Percentiles rank a stretch among this genome's conserved stretches.
These are phyloP conservation scores for Eudasyphora cyanicolor DNA, from an alignment of 2,888 invertebrate genomes.

Conservation along the genomic window DNA sequence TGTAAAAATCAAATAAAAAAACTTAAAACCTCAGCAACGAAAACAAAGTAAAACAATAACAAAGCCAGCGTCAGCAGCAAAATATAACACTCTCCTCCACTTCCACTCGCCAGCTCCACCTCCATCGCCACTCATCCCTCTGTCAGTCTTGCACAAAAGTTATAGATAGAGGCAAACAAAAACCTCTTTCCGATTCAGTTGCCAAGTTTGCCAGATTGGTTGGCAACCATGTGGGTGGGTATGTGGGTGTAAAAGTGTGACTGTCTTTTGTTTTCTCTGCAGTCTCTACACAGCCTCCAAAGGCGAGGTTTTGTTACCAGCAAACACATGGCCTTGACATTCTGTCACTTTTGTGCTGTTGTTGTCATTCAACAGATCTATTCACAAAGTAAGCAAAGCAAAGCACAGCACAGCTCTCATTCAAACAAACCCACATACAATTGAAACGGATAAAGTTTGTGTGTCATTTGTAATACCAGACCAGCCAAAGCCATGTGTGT, in stretches of 20 bases:
- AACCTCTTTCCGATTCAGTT: background rate
- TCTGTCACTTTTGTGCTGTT: conserved; percentile 36
- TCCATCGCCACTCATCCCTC: no score
- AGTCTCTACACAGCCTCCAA: no score
- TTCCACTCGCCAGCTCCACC: no score
- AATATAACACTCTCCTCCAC: conserved; percentile 34
- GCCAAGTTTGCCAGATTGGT: background rate
- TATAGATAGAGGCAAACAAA: background rate
- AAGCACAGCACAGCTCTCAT: no score
- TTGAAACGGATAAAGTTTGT: background rate
- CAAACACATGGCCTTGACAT: conserved; percentile 53
- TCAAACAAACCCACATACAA: background rate
- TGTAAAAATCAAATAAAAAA: conserved; percentile 31
- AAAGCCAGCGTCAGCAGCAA: background rate
- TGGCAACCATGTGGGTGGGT: background rate
- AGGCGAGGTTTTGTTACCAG: background rate
- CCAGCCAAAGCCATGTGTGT: background rate
- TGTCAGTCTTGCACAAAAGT: no score
- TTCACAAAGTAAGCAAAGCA: no score
- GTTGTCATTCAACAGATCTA: conserved; percentile 42
- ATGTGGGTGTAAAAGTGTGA: background rate
- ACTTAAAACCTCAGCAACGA: conserved; percentile 40
- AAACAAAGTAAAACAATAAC: conserved; percentile 1
- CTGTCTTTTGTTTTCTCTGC: background rate
- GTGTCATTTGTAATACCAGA: background rate